A percentile compares a stretch with the other conserved stretches of the same genome.
Conservation (phyloP, 2,113 vertebrate species). For the Gallinago media region DNA sequence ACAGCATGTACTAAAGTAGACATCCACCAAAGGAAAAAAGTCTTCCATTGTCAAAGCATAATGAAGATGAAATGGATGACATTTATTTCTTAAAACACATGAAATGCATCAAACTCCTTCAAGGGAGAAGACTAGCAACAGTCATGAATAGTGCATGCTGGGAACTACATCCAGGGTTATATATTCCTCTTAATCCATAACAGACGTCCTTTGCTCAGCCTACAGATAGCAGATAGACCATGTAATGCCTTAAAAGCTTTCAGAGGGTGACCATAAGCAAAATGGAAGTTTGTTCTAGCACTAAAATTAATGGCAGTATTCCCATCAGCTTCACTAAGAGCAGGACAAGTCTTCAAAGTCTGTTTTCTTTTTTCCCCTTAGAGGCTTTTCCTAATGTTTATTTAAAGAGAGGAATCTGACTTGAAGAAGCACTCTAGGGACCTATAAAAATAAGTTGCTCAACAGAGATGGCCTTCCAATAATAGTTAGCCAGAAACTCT, state of each 20-base stretch:
- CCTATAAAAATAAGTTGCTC: constrained; percentile 36
- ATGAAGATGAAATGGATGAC: neutral
- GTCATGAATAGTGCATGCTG: neutral
- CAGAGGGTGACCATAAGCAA: neutral
- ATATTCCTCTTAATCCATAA: neutral
- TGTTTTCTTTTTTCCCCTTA: neutral
- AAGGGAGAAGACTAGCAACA: neutral
- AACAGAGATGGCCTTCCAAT: neutral
- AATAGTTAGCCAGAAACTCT: neutral
- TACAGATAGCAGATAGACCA: neutral
- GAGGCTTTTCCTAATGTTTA: constrained; percentile 45
- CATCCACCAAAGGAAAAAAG: neutral
- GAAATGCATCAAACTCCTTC: neutral
- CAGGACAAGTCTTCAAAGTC: neutral
- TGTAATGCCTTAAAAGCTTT: neutral
- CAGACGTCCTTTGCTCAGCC: neutral
- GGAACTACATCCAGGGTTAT: neutral
- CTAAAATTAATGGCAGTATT: neutral
- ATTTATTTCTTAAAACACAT: neutral
- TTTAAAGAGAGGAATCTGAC: constrained; percentile 51
- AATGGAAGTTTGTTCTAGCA: constrained; percentile 12
- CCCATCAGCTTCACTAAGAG: neutral
- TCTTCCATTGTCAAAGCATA: neutral
- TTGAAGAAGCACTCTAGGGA: constrained; percentile 31
- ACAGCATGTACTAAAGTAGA: neutral